Evolutionary conservation across 1,140 invertebrate genomes (phyloP), one percentile per base, ranked within the genome.

Genomic region (Delia radicum): DNA sequence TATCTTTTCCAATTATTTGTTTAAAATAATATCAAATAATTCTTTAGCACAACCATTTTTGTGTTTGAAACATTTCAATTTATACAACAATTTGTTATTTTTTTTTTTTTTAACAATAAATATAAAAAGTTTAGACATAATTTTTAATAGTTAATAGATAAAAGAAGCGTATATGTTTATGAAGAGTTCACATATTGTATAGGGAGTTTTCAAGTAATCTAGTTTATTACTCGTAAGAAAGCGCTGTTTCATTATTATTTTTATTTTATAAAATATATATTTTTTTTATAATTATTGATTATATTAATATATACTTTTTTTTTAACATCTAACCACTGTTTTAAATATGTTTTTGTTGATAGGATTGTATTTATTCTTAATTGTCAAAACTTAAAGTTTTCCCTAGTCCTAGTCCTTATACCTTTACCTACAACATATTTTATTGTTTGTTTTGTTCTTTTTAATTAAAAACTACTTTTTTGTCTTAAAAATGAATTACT

Each of bases 41-140:
- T 55, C 79, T 78, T 79, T 82, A 84, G 82, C 82, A 84, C 82
- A 84, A 84, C 82, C 82, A 82, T 84, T 81, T 78, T 78, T 82
- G 74, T 72, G 74, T 75, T 75, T 75, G 74, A 75, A 75, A 75
- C 74, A 71, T 42, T 69, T 75, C 33, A 13, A 27, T 65, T 65
- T 65, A 29, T 65, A 29, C 18, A 63, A 55, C 18, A 18, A 33
- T 69, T 33, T 37, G n/a, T 69, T 37, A 28, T 27, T 31, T 67
- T 67, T 67, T 31, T 65, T 67, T 69, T 12, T 37, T 69, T 69
- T 10, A 69, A 31, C 29, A 69, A 33, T 69, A 8, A 69, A 69
- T 33, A 31, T 69, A 33, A n/a, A 67, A 67, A 29, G 28, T 31
- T 31, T 67, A 67, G 5, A 29, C 12, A 28, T 65, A 65, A 63